phyloP scores from a whole-genome alignment of 2,797 vertebrate genomes.

The Anguilla obscura region DNA sequence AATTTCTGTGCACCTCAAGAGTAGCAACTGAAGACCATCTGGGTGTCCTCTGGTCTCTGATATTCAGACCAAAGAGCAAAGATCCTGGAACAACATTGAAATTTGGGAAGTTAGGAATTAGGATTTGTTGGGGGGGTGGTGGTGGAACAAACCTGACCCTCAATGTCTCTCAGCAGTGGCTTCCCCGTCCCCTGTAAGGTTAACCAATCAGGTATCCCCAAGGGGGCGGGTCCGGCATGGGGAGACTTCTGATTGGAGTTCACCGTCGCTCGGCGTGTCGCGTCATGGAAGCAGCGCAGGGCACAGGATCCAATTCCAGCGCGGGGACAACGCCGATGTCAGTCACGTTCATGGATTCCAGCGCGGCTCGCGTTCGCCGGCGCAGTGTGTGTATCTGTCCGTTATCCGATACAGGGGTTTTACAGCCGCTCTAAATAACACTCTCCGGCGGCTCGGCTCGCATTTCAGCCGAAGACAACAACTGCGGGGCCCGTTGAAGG shows the following conservation, averaged over 20 bases:
- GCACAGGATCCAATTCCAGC: neutral
- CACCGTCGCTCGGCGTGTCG: neutral
- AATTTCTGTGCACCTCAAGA: neutral
- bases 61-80: neutral
- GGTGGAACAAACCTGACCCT: neutral
- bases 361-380: neutral
- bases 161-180: neutral
- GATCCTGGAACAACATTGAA: neutral
- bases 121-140: neutral
- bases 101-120: neutral
- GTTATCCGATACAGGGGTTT: neutral
- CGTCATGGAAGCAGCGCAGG: neutral
- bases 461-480: slow-evolving; percentile 16
- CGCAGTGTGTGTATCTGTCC: neutral
- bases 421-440: slow-evolving; percentile 16
- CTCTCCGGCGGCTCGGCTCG: neutral
- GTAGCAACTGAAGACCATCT: neutral
- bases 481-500: neutral
- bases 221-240: neutral
- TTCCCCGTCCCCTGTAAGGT: neutral
- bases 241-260: neutral
- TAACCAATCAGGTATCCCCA: neutral
- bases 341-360: neutral
- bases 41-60: neutral
- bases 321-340: neutral